Evolutionary conservation across 2,888 invertebrate species (phyloP).

Genomic region (Hemaris fuciformis): DNA sequence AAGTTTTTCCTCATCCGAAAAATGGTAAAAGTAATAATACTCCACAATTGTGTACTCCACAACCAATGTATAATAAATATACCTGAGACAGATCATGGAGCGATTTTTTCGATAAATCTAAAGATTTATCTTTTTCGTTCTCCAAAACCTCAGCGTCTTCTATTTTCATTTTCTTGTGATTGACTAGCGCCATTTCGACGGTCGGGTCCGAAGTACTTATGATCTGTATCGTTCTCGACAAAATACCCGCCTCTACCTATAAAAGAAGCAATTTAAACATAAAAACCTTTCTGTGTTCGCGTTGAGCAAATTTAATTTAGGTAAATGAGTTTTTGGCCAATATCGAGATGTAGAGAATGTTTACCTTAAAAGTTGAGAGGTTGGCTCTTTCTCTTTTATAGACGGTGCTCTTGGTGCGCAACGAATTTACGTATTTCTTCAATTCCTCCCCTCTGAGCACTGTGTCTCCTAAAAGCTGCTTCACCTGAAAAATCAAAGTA

Average conservation of each 20-base stretch:
- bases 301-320: background rate
- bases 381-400: constrained; percentile 91
- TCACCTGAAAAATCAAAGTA: constrained; percentile 47
- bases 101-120: constrained; percentile 67
- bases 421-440: constrained; percentile 90
- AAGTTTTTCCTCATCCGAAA: too few relatives aligned
- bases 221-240: constrained; percentile 88
- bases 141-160: constrained; percentile 83
- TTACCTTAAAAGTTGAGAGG: constrained; percentile 85
- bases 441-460: constrained; percentile 91
- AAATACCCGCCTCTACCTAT: constrained; percentile 87
- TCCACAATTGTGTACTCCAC: too few relatives aligned
- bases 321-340: constrained; percentile 10
- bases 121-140: constrained; percentile 54
- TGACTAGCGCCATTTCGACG: constrained; percentile 73
- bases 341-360: constrained; percentile 10
- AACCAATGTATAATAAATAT: background rate
- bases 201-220: constrained; percentile 82
- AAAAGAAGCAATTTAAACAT: constrained; percentile 13
- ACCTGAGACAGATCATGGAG: constrained; percentile 77
- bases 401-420: constrained; percentile 89
- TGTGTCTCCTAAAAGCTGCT: constrained; percentile 83
- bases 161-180: constrained; percentile 73
- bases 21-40: too few relatives aligned
- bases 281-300: background rate